These are phyloP conservation scores for Alentia gelatinosa DNA, from an alignment of 2,888 invertebrate genomes.

Conservation along the genomic window DNA sequence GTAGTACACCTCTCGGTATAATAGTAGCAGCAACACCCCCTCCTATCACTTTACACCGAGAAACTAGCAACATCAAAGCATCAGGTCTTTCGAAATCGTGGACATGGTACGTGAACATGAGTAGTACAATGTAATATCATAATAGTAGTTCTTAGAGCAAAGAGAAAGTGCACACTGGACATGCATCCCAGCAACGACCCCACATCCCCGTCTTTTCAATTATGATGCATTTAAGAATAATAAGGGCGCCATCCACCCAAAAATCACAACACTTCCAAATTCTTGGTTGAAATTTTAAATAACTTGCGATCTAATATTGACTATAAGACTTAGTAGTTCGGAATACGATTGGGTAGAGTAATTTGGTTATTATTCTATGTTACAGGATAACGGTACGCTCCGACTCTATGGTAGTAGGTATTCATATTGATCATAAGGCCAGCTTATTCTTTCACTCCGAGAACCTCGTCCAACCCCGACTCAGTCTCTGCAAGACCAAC, in stretches of 20 bases:
- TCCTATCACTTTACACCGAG: constrained; percentile 2
- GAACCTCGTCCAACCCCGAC: neutral
- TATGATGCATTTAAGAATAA: neutral
- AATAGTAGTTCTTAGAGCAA: neutral
- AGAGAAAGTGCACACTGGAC: neutral
- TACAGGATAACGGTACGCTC: neutral
- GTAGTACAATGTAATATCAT: neutral
- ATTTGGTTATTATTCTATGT: neutral
- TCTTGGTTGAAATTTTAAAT: neutral
- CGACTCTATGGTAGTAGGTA: neutral
- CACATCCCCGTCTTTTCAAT: neutral
- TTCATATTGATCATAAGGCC: constrained; percentile 35
- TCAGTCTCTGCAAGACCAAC: constrained; percentile 39
- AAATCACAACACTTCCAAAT: neutral
- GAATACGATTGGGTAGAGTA: neutral
- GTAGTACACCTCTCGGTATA: neutral
- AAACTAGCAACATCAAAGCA: constrained; percentile 16
- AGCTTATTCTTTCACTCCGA: constrained; percentile 21
- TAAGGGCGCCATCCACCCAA: neutral
- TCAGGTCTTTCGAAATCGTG: constrained; percentile 35
- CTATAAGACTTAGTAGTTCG: neutral
- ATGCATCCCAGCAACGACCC: neutral
- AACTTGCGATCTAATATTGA: neutral
- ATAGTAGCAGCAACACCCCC: constrained; percentile 6
- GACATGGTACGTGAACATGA: constrained; percentile 35